Evolutionary conservation across 2,888 invertebrate species (phyloP).

Genomic region (Zygothrica quintamaculata): DNA sequence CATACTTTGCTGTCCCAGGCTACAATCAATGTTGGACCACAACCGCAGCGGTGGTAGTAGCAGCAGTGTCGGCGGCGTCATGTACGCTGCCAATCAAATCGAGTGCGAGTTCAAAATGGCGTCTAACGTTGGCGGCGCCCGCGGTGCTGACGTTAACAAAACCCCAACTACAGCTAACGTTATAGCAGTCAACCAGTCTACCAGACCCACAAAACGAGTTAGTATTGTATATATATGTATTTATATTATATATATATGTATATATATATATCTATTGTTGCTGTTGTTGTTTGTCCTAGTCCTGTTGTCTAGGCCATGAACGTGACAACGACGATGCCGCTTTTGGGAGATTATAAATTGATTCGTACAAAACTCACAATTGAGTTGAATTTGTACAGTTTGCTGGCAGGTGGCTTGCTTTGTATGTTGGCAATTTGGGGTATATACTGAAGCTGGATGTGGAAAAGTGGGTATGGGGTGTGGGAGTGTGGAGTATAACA

Average conservation of each 20-base stretch:
- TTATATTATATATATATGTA: slow-evolving; percentile 23
- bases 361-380: slow-evolving; percentile 78
- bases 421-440: not conserved
- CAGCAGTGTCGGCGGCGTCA: no score
- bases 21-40: slow-evolving; percentile 16
- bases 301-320: slow-evolving; percentile 59
- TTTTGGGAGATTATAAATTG: slow-evolving; percentile 76
- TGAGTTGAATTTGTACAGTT: slow-evolving; percentile 73
- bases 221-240: slow-evolving; percentile 20
- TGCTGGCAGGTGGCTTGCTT: slow-evolving; percentile 40
- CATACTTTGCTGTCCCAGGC: not conserved
- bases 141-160: slow-evolving; percentile 74
- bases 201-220: slow-evolving; percentile 33
- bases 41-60: no score
- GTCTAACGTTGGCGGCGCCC: slow-evolving; percentile 46
- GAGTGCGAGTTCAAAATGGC: slow-evolving; percentile 69
- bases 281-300: slow-evolving; percentile 27
- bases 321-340: slow-evolving; percentile 66
- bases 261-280: slow-evolving; percentile 18
- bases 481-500: slow-evolving; percentile 13
- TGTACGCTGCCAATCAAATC: slow-evolving; percentile 75
- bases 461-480: slow-evolving; percentile 1
- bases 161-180: slow-evolving; percentile 71
- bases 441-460: no score
- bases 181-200: no score